Percentiles rank a stretch among this genome's conserved stretches.
These are phyloP conservation scores for honey bee (Apis mellifera) DNA, from an alignment of 1,140 invertebrate species.

Conservation along the genomic window Amel_HAv3.1 CM009944.2:6231501-6232000, in stretches of 20 bases:
- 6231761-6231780: conserved; percentile 23
- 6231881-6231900: too few relatives aligned
- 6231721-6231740: too few relatives aligned
- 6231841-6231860: background rate
- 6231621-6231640: background rate
- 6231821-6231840: background rate
- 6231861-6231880: background rate
- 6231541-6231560: background rate
- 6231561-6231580: background rate
- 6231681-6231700: background rate
- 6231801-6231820: conserved; percentile 7
- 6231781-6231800: conserved; percentile 1
- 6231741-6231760: background rate
- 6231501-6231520: too few relatives aligned
- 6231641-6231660: conserved; percentile 44
- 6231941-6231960: too few relatives aligned
- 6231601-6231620: background rate
- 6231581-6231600: background rate
- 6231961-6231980: too few relatives aligned
- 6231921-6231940: too few relatives aligned
- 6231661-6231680: background rate
- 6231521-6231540: background rate
- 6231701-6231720: background rate
- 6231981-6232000: too few relatives aligned
- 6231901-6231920: too few relatives aligned